Evolutionary conservation across 2,888 invertebrate species (phyloP), one percentile per base, ranked within the genome.

Genomic region (Orthosia gothica): DNA sequence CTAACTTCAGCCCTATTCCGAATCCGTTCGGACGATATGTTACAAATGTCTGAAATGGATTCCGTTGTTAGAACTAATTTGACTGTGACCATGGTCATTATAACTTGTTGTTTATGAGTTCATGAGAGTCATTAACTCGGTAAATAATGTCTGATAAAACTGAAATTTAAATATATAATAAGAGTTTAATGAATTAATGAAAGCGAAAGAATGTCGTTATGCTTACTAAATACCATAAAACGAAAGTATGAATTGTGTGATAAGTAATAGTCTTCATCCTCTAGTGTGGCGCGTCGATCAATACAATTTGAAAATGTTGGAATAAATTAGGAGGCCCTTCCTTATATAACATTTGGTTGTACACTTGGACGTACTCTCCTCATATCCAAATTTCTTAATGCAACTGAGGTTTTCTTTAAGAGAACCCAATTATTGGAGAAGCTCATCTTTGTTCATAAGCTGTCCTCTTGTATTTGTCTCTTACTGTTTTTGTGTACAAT

Each of bases 1-100:
- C 57, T 57, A 74, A 84, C 81, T 81, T 72, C 61, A 47, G 63
- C 55, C 12, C 63, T 55, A 62, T 74, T 62, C 68, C 40, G 61
- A 73, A 66, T 69, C 69, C 47, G 49, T 78, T 55, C 18, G 45
- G 63, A 54, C 70, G 50, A 70, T 77, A 76, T 80, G 81, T 77
- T 70, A 57, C 63, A 58, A 71, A 71, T 70, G 72, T 78, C 72
- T 62, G 63, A 49, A 70, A 76, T 82, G 64, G 75, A 78, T 75
- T 73, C 55, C 40, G 65, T 63, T 84, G 77, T 47, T 65, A n/a
- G 45, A 75, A 55, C n/a, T 81, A 57, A 57, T 49, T 67, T 70
- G 18, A 45, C 54, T 66, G 11, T 50, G 11, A 12, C 18, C 13
- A 55, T 47, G 20, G 47, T 20, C 57, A 62, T 54, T 74, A 32